Percentiles rank a stretch among this genome's conserved stretches.
Conservation (phyloP, 2,113 vertebrate genomes). For the Alces alces region DNA sequence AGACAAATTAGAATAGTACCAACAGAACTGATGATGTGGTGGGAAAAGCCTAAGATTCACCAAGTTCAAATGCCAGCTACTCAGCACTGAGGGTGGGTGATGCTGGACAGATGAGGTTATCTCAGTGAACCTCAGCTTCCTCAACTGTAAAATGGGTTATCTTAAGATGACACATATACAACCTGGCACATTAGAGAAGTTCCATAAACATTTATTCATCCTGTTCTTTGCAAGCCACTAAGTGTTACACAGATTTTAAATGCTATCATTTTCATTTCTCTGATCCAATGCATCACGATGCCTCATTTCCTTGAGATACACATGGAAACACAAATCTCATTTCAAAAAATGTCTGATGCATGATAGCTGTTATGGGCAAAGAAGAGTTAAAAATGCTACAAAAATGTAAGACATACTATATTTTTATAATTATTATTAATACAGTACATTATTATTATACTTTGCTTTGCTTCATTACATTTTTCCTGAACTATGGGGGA, state of each 20-base stretch:
- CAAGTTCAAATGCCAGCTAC: background rate
- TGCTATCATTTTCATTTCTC: background rate
- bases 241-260: background rate
- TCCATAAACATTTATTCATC: background rate
- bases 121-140: background rate
- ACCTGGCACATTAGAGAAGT: background rate
- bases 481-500: background rate
- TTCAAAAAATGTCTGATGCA: background rate
- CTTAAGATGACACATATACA: background rate
- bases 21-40: background rate
- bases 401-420: background rate
- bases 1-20: background rate
- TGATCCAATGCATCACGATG: background rate
- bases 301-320: background rate
- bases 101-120: background rate
- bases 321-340: background rate
- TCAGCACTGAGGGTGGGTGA: background rate
- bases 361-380: background rate
- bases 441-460: background rate
- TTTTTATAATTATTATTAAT: background rate
- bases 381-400: background rate
- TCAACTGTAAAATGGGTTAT: background rate
- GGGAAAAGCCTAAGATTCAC: background rate
- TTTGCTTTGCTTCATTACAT: background rate
- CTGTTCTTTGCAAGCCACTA: background rate